phyloP scores from a whole-genome alignment of 2,888 invertebrate species.

The Thecophora atra region DNA sequence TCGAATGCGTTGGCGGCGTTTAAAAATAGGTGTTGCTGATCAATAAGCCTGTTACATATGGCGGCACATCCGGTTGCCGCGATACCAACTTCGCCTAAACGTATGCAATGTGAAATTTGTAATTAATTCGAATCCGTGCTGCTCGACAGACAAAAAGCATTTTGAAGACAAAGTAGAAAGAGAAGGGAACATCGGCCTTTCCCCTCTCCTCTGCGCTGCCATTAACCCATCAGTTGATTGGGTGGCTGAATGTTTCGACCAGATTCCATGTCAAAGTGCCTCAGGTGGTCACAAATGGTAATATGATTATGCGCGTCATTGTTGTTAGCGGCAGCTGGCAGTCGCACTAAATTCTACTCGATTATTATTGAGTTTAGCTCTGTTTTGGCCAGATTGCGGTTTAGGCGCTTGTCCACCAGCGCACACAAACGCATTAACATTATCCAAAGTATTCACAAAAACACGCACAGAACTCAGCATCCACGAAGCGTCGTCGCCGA shows the following conservation, averaged over 20 bases:
- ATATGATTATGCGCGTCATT: constrained; percentile 16
- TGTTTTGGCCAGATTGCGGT: constrained; percentile 35
- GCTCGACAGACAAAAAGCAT: not conserved
- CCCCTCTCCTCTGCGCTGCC: not conserved
- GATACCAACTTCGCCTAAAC: constrained; percentile 15
- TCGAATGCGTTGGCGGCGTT: not conserved
- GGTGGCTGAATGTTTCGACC: not conserved
- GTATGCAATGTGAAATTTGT: constrained; percentile 27
- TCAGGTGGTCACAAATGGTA: constrained; percentile 27
- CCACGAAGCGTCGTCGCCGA: too few species aligned
- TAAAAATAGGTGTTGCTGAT: not conserved
- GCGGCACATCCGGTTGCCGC: not conserved
- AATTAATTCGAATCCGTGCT: constrained; percentile 23
- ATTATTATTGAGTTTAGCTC: constrained; percentile 34
- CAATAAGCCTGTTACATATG: constrained; percentile 8
- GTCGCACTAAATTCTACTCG: constrained; percentile 29
- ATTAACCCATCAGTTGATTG: not conserved
- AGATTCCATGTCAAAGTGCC: constrained; percentile 18
- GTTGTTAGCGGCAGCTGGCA: constrained; percentile 11
- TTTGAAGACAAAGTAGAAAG: not conserved
- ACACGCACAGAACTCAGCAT: not conserved
- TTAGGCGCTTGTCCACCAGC: constrained; percentile 30
- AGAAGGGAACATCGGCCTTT: not conserved
- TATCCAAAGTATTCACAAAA: not conserved
- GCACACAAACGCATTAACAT: not conserved